These are phyloP conservation scores for Pao palembangensis DNA, from an alignment of 2,113 vertebrate species.

Conservation along the genomic window DNA sequence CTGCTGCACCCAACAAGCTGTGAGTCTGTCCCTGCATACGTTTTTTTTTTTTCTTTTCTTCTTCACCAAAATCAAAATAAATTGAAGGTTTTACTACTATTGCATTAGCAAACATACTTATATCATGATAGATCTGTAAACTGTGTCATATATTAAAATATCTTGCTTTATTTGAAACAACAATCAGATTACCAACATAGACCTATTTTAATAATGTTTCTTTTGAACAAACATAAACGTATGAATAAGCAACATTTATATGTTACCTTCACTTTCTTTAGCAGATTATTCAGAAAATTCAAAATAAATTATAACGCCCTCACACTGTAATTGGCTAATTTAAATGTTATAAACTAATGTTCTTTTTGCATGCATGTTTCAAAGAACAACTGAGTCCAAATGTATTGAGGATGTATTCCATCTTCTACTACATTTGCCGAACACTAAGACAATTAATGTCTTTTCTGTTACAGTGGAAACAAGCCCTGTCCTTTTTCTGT, in stretches of 20 bases:
- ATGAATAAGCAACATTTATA: background rate
- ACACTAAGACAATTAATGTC: background rate
- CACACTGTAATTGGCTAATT: background rate
- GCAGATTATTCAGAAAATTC: background rate
- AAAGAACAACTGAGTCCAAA: background rate
- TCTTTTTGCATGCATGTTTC: background rate
- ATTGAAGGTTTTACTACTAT: too few species aligned
- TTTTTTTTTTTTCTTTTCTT: too few species aligned
- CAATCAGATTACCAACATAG: background rate
- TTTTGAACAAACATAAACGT: background rate
- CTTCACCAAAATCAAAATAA: background rate
- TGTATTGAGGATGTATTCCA: background rate
- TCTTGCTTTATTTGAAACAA: background rate
- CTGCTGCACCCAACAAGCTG: slow-evolving; percentile 70
- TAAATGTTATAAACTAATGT: background rate
- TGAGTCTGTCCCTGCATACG: slow-evolving; percentile 60
- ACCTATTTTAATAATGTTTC: background rate
- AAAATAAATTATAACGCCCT: background rate
- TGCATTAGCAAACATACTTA: too few species aligned
- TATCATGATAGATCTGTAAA: too few species aligned
- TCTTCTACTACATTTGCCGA: background rate
- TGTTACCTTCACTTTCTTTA: background rate
- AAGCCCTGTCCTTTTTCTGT: slow-evolving; percentile 62
- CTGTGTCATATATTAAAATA: too few species aligned
- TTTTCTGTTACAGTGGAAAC: slow-evolving; percentile 58